Conservation (phyloP, 2,797 vertebrate species). For the Enteromius treurensis region DNA sequence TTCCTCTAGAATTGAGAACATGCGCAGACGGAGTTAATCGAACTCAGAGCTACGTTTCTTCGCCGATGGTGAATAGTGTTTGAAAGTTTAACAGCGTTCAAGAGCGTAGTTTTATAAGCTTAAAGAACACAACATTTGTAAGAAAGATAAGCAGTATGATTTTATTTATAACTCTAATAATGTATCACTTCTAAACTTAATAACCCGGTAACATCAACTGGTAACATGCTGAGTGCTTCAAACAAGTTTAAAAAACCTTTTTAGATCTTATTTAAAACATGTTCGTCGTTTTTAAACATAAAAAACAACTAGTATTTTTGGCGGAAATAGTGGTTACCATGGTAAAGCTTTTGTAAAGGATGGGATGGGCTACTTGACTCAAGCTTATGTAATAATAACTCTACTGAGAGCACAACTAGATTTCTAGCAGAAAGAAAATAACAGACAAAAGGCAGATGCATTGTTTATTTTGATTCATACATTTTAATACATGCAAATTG, state of each 20-base stretch:
- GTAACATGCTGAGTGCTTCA: not conserved
- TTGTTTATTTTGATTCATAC: not conserved
- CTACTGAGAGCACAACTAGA: not conserved
- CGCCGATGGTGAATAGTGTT: not conserved
- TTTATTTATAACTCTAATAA: not conserved
- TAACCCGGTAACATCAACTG: not conserved
- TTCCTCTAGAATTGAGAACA: not conserved
- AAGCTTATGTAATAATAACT: not conserved
- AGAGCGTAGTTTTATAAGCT: not conserved
- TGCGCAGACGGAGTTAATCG: slow-evolving; percentile 28
- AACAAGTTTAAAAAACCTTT: not conserved
- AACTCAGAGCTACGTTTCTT: slow-evolving; percentile 30
- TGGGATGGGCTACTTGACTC: not conserved
- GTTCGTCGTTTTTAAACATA: not conserved
- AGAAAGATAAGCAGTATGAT: not conserved
- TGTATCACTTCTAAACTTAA: not conserved
- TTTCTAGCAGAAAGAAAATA: not conserved
- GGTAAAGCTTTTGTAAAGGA: not conserved
- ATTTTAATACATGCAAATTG: not conserved
- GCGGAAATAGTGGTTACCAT: not conserved
- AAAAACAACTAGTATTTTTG: not conserved
- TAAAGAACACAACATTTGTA: not conserved
- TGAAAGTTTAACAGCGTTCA: not conserved
- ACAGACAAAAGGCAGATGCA: not conserved
- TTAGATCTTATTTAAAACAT: not conserved